phyloP scores from a whole-genome alignment of 1,140 invertebrate species.

The Frieseomelitta varia region DNA sequence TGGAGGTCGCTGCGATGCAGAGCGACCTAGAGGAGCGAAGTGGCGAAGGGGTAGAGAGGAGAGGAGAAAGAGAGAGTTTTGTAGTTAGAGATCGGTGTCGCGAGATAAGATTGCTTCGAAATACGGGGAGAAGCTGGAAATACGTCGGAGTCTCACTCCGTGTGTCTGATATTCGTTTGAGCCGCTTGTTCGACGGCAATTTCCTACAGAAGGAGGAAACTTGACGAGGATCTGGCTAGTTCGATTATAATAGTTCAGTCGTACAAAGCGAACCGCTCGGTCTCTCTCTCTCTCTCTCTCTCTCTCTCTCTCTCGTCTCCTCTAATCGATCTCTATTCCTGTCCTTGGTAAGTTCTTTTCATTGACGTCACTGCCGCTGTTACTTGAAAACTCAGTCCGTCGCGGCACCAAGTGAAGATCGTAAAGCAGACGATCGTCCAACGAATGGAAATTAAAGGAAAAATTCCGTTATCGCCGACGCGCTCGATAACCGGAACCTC shows the following conservation, averaged over 20 bases:
- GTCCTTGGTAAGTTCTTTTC: not conserved
- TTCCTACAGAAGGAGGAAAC: constrained; percentile 2
- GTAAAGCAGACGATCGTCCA: no score
- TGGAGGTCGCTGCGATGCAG: not conserved
- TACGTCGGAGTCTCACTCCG: not conserved
- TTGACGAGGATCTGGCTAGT: not conserved
- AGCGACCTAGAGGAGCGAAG: not conserved
- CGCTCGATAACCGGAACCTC: not conserved
- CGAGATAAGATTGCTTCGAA: not conserved
- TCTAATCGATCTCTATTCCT: constrained; percentile 2
- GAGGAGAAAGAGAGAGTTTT: not conserved
- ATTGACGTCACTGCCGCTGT: not conserved
- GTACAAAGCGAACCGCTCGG: not conserved
- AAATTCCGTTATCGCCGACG: not conserved
- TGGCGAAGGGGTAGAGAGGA: no score
- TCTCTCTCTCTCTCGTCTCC: not conserved
- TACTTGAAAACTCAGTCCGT: not conserved
- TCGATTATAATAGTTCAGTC: constrained; percentile 12
- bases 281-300: not conserved
- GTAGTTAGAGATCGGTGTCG: not conserved
- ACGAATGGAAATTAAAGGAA: not conserved
- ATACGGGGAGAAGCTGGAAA: not conserved
- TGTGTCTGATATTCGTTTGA: not conserved
- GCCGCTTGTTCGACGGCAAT: not conserved
- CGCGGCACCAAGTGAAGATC: not conserved